Percentiles rank a stretch among this genome's conserved stretches.
Conservation (phyloP, 2,797 vertebrate species). For the Thripadectes ignobilis region DNA sequence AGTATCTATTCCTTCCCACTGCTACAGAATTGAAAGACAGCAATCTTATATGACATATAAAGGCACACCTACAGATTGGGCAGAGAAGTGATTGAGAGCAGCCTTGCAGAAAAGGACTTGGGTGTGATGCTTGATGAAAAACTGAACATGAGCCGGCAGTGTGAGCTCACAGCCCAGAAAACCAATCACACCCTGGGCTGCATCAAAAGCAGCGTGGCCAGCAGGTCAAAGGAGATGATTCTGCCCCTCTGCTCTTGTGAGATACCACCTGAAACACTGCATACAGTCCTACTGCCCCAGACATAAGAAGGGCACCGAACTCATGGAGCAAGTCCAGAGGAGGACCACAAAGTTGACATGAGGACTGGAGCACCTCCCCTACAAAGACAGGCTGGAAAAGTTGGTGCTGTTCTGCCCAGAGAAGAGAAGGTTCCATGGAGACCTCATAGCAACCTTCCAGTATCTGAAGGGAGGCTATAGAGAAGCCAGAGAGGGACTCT, state of each 20-base stretch:
- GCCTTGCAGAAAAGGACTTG: neutral
- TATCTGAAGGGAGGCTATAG: neutral
- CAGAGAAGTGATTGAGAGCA: neutral
- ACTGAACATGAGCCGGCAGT: neutral
- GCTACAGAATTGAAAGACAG: neutral
- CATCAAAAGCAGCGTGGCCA: neutral
- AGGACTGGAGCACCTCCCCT: neutral
- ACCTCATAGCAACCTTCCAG: neutral
- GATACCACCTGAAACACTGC: neutral
- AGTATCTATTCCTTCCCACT: neutral
- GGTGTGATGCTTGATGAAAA: neutral
- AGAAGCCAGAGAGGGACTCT: neutral
- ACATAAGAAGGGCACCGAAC: neutral
- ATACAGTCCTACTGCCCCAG: neutral
- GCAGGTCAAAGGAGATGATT: neutral
- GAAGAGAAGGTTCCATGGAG: neutral
- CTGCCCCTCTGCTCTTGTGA: neutral
- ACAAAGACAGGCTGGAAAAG: neutral
- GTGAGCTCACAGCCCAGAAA: fast-evolving
- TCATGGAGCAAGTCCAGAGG: neutral
- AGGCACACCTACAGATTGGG: neutral
- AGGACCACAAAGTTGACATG: neutral
- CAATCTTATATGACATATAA: neutral
- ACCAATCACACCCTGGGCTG: neutral
- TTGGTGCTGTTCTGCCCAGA: neutral